Evolutionary conservation across 92 coral and sea anemone species (phyloP), one percentile per base, ranked within the genome.

Genomic region (Epizoanthus illoricatus): DNA sequence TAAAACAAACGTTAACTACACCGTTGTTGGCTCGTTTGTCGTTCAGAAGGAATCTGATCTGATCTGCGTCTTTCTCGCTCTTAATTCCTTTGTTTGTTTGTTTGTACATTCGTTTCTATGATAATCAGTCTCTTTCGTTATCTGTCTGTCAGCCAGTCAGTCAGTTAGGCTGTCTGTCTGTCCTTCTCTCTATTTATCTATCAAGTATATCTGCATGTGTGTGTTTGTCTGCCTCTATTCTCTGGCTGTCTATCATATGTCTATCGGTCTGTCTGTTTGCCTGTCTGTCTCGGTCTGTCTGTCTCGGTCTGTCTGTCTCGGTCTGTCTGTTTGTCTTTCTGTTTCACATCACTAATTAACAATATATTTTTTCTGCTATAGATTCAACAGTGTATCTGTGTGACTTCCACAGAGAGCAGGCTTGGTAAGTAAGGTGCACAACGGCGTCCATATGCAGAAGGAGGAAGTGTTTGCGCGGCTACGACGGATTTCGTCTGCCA

Each of bases 401-500:
- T 23, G 23, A 65, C 39, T 42, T 65, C 71, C 36, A 28, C 36
- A 28, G 36, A 28, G 36, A 28, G 36, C 36, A 28, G 36, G 36
- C 36, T 28, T 65, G 71, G 71, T 65, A 23, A 65, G 36, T 42
- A 65, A 65, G 71, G 36, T 23, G 36, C 40, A 65, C 36, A 65
- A 65, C 36, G 71, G 71, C 15, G 71, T 65, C 15, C 71, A 39
- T 23, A 23, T 16, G 40, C 23, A 65, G 39, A 65, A 65, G 36
- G 71, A 65, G 4, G 71, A 65, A 42, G 71, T 65, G 11, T 42
- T 65, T 15, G 71, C 39, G 36, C 23, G 82, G 7, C 59, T 84
- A 62, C 71, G 86, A 73, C 61, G 72, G 58, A 65, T 84, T 18
- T 80, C 87, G 5, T 36, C 36, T 64, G 52, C 88, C 1, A n/a